Evolutionary conservation across 2,888 invertebrate species (phyloP), one percentile per base, ranked within the genome.

Genomic region (Rhopalosiphum nymphaeae): DNA sequence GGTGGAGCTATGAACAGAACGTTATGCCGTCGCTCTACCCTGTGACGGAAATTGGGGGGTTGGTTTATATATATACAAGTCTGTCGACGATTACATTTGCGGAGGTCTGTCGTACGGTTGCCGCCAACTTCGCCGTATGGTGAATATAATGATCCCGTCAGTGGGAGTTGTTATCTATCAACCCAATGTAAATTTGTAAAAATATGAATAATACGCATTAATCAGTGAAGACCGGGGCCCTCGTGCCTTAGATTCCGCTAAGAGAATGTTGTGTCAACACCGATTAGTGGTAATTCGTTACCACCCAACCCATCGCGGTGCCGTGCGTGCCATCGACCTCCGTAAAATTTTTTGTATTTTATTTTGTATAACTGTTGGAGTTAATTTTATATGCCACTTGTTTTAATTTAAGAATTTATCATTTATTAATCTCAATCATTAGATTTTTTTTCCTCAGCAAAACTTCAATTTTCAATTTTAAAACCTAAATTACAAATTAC

Each of bases 61-160:
- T 7, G 7, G 13, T 36, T 4, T 1, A 11, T 67, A 67, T 67
- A 67, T 67, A 67, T n/a, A 16, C n/a, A 2, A 16, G 5, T 16
- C 13, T 0, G 5, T 5, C n/a, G 67, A n/a, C 44, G 44, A 1
- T 2, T 1, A 13, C 5, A 0, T 5, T 4, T n/a, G 16, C 67
- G 67, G n/a, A 67, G 67, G 67, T 67, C 67, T 67, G 67, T n/a
- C n/a, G 67, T n/a, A 67, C n/a, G n/a, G 67, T n/a, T 67, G 25
- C 67, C 16, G 67, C 67, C 67, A n/a, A n/a, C 13, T 5, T 67
- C 67, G 67, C 67, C 67, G 16, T 16, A 67, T 67, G 67, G 67
- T 16, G 67, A 67, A 67, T 13, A n/a, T 11, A 61, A 16, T 16
- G 13, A 67, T 49, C 13, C 11, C 1, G 67, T 44, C n/a, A 44